Evolutionary conservation across 53 echinoderm and acorn worm species (phyloP), one percentile per base, ranked within the genome.

Genomic region (Hippasteria phrygiana): DNA sequence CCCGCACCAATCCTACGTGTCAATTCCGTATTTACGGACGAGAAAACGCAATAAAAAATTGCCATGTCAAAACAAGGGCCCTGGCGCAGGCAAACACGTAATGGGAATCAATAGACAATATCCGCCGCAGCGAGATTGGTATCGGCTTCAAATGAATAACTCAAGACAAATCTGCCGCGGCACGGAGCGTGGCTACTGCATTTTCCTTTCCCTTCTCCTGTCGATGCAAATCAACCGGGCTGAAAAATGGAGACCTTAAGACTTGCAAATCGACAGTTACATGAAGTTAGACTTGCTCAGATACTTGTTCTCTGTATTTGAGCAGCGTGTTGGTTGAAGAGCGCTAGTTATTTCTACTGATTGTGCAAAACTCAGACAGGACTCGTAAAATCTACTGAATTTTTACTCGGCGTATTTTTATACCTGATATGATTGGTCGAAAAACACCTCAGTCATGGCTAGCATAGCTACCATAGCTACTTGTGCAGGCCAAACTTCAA

Each of bases 21-120:
- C 16, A 12, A 51, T 4, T 17, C 3, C 51, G 36, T 76, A 47
- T 47, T 31, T 38, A 74, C 76, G 20, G 34, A 75, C 12, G 46
- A 18, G 37, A 37, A 37, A 35, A 67, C 1, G 34, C 29, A 48
- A 75, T 48, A 76, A 76, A 17, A 31, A 34, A 54, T 9, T 3
- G 76, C 29, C 6, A 48, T 50, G 34, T 76, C 53, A 54, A 76
- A 76, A 76, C 76, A 76, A 76, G 76, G 29, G 33, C 51, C 50
- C 3, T 28, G 16, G 34, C 50, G 76, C 47, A 34, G 7, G 54
- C 50, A 50, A 76, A 76, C 33, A 50, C 50, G 76, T 76, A 50
- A 50, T 48, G 34, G 29, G 51, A 76, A 76, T 76, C 54, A 76
- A 48, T 67, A 75, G 32, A 50, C 31, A 51, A 18, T 75, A 75